Base-by-base conservation (phyloP, 1,140 invertebrate genomes). In the Idris sp. region DNA sequence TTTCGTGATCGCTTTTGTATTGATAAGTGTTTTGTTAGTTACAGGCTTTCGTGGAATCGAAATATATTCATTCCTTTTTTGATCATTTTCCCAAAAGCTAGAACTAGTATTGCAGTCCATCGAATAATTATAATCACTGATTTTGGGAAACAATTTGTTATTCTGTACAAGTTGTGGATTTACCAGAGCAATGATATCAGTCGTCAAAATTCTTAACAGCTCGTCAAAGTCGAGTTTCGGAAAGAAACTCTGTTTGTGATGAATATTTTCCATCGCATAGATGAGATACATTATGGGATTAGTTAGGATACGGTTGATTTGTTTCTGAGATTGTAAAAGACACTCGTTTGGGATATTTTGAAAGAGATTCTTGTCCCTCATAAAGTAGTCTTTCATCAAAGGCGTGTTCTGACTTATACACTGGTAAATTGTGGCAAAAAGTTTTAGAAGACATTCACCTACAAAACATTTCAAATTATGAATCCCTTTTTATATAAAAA, bases 241-340 rank as follows among this genome's bases (percentile, higher is more conserved):
- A 83, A 93, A 93, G 72, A 92, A 93, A 46, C 90, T 86, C 4
- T 86, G 81, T 2, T 86, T 88, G n/a, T 91, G 90, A 56, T 89
- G 88, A 2, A 95, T 82, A 82, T 93, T 92, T 51, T 91, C 86
- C 65, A 94, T 79, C 0, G 92, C 90, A 58, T 89, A 83, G 2
- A 95, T 85, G 3, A 93, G 78, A 79, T 94, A 90, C 86, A 92
- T 89, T 0, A 93, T 84, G 0, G 93, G 92, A 61, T 92, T 90
- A 53, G 93, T 92, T 2, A 90, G 84, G 18, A 94, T 91, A 36
- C 92, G 88, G 0, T 91, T 89, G 25, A 95, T 81, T 33, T 90
- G 89, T 71, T 90, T 90, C 79, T 93, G 92, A 8, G 92, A 87
- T 48, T 89, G 88, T 19, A 91, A 78, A 0, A 94, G 72, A 26